phyloP scores from a whole-genome alignment of 2,113 vertebrate species.

The Dicerorhinus sumatrensis region DNA sequence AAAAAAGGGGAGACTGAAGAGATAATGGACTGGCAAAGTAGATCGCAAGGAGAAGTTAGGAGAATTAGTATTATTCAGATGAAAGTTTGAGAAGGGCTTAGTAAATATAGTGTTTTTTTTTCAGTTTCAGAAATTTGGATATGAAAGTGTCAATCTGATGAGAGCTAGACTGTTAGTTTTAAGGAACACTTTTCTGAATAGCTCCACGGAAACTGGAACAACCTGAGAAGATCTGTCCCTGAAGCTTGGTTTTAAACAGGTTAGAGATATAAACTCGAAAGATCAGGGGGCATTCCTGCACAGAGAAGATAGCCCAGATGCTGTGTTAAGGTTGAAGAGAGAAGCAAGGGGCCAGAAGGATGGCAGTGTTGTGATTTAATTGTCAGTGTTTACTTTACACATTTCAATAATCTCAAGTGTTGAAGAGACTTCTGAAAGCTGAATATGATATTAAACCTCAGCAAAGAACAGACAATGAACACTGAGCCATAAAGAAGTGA shows the following conservation, averaged over 20 bases:
- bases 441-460: background rate
- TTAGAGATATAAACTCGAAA: background rate
- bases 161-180: background rate
- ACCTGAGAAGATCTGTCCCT: no score
- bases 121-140: background rate
- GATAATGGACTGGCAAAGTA: background rate
- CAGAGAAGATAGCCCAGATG: background rate
- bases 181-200: background rate
- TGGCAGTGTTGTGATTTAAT: background rate
- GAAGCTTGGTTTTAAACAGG: background rate
- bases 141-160: background rate
- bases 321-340: background rate
- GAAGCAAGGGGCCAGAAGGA: background rate
- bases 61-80: background rate
- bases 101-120: background rate
- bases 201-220: background rate
- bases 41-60: background rate
- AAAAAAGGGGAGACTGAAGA: background rate
- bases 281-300: background rate
- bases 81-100: background rate
- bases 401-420: background rate
- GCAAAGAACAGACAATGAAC: background rate
- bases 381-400: background rate
- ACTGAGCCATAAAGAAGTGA: background rate
- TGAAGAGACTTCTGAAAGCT: background rate